A percentile compares a stretch with the other conserved stretches of the same genome.
Conservation (phyloP, 2,888 invertebrate genomes). For the Adelphocoris suturalis region DNA sequence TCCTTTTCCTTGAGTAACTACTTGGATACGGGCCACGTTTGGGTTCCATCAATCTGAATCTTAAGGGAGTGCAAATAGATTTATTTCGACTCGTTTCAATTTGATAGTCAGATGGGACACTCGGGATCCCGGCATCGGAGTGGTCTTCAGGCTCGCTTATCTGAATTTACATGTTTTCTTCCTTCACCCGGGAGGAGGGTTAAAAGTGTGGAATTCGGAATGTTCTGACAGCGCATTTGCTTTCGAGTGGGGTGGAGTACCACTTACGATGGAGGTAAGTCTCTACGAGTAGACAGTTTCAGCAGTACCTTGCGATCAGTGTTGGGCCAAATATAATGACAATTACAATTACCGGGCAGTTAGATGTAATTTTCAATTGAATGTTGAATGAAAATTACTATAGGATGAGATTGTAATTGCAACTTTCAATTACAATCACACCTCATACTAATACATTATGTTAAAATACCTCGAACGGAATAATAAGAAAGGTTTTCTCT, state of each 20-base stretch:
- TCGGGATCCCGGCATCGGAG: conserved; percentile 12
- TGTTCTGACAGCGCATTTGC: conserved; percentile 3
- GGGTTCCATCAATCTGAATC: conserved; percentile 62
- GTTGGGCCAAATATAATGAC: too few species aligned
- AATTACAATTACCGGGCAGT: too few species aligned
- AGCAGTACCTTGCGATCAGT: too few species aligned
- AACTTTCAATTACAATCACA: too few species aligned
- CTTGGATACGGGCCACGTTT: conserved; percentile 64
- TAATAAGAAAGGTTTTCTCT: too few species aligned
- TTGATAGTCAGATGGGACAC: conserved; percentile 64
- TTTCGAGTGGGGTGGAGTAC: neutral
- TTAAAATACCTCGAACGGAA: too few species aligned
- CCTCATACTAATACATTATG: too few species aligned
- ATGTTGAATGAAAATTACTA: too few species aligned
- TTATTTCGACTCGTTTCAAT: conserved; percentile 66
- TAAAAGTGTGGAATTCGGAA: neutral
- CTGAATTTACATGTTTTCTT: conserved; percentile 29
- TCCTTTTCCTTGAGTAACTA: conserved; percentile 45
- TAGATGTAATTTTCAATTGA: too few species aligned
- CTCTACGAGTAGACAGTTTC: neutral
- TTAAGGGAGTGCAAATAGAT: conserved; percentile 62
- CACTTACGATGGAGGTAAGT: neutral
- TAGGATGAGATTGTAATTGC: too few species aligned
- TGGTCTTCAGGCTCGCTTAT: conserved; percentile 15
- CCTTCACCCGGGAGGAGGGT: too few species aligned